These are phyloP conservation scores for Pachypanchax playfairii DNA, from an alignment of 2,113 vertebrate genomes.

Conservation along the genomic window DNA sequence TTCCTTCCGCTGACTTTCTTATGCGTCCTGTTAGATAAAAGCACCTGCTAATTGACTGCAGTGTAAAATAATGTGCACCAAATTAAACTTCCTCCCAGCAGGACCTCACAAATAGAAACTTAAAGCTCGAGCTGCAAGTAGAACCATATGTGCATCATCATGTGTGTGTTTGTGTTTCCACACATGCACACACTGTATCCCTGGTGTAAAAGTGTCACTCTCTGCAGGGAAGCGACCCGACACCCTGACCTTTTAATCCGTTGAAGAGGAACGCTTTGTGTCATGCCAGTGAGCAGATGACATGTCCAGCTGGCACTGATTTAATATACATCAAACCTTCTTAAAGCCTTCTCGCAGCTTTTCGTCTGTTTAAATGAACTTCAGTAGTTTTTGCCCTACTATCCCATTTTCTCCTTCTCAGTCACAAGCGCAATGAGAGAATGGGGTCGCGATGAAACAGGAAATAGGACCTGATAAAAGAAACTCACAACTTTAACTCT, in stretches of 20 bases:
- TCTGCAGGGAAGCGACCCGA: slow-evolving; percentile 29
- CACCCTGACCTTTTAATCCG: slow-evolving; percentile 63
- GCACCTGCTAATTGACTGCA: neutral
- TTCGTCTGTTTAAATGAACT: slow-evolving; percentile 49
- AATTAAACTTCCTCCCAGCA: slow-evolving; percentile 43
- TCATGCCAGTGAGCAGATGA: slow-evolving; percentile 66
- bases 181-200: slow-evolving; percentile 6
- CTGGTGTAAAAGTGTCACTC: slow-evolving; percentile 31
- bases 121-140: neutral
- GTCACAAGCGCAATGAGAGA: slow-evolving; percentile 13
- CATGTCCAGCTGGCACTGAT: slow-evolving; percentile 68
- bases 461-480: slow-evolving; percentile 11
- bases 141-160: slow-evolving; percentile 4
- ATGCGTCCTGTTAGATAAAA: neutral
- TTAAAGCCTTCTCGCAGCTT: slow-evolving; percentile 44
- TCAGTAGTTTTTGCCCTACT: slow-evolving; percentile 47
- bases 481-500: neutral
- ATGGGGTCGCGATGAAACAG: slow-evolving; percentile 34
- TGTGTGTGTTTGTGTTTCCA: slow-evolving; percentile 8
- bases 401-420: slow-evolving; percentile 30
- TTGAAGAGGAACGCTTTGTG: slow-evolving; percentile 62
- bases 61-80: slow-evolving; percentile 6
- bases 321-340: slow-evolving; percentile 55
- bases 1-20: neutral
- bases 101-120: slow-evolving; percentile 15